phyloP scores from a whole-genome alignment of 1,140 invertebrate species.

The Pentalonia nigronervosa region DNA sequence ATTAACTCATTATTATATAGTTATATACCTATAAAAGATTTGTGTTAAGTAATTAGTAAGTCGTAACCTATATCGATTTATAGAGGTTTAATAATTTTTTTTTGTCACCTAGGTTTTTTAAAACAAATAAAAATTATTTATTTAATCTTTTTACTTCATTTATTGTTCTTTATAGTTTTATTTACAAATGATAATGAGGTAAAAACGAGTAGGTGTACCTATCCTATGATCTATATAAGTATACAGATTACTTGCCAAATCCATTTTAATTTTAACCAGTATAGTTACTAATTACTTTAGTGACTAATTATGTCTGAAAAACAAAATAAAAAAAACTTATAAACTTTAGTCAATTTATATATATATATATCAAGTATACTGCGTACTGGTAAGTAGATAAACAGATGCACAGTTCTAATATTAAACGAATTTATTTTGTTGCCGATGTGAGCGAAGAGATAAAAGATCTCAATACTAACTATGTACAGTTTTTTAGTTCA shows the following conservation, averaged over 20 bases:
- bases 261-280: not conserved
- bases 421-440: not conserved
- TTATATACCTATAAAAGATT: not conserved
- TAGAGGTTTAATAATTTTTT: not conserved
- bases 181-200: slow-evolving; percentile 18
- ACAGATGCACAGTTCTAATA: not conserved
- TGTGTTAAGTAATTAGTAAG: not conserved
- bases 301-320: slow-evolving; percentile 3
- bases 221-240: not conserved
- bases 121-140: not conserved
- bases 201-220: not conserved
- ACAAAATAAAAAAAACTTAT: too few relatives aligned
- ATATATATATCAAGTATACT: not conserved
- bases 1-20: not conserved
- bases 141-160: not conserved
- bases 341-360: not conserved
- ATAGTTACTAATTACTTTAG: not conserved
- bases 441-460: not conserved
- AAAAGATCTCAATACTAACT: not conserved
- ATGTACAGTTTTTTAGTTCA: not conserved
- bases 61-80: not conserved
- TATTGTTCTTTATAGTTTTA: not conserved
- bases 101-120: not conserved
- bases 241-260: not conserved
- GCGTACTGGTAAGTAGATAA: not conserved